Percentiles rank a stretch among this genome's conserved stretches.
phyloP scores from a whole-genome alignment of 2,888 invertebrate genomes.

The Plebejus argus region DNA sequence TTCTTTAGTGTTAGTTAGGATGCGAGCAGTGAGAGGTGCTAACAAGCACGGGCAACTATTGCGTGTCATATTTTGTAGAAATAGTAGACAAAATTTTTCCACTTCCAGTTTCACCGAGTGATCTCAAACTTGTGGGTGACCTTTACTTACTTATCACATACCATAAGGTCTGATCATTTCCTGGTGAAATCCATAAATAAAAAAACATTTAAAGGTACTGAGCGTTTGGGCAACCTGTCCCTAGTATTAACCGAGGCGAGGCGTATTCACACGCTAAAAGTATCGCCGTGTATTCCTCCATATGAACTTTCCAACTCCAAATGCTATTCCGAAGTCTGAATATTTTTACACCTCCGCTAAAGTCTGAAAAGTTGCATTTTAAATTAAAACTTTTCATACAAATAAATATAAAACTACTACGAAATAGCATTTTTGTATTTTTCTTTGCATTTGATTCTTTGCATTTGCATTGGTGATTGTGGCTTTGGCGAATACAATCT shows the following conservation, averaged over 20 bases:
- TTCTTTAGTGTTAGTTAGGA: too few relatives aligned
- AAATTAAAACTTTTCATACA: constrained; percentile 6
- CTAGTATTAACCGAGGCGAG: background rate
- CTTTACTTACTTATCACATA: too few relatives aligned
- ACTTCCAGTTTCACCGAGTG: too few relatives aligned
- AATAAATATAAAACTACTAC: background rate
- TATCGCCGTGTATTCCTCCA: background rate
- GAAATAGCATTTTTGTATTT: background rate
- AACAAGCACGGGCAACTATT: too few relatives aligned
- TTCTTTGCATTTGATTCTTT: background rate
- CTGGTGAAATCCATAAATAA: too few relatives aligned
- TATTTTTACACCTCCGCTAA: constrained; percentile 17
- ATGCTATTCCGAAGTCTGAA: background rate
- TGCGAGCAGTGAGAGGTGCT: too few relatives aligned
- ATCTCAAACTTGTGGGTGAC: too few relatives aligned
- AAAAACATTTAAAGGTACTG: background rate
- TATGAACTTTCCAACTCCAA: constrained; percentile 10
- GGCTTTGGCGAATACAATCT: background rate
- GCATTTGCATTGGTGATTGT: background rate
- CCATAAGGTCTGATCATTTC: too few relatives aligned
- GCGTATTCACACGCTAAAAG: background rate
- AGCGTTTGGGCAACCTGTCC: background rate
- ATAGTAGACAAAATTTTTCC: too few relatives aligned
- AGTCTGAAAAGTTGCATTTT: constrained; percentile 3
- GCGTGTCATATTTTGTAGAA: too few relatives aligned